Percentiles rank a stretch among this genome's conserved stretches.
Evolutionary conservation across 2,113 vertebrate genomes (phyloP).

Genomic region (Grammomys dolichurus): DNA sequence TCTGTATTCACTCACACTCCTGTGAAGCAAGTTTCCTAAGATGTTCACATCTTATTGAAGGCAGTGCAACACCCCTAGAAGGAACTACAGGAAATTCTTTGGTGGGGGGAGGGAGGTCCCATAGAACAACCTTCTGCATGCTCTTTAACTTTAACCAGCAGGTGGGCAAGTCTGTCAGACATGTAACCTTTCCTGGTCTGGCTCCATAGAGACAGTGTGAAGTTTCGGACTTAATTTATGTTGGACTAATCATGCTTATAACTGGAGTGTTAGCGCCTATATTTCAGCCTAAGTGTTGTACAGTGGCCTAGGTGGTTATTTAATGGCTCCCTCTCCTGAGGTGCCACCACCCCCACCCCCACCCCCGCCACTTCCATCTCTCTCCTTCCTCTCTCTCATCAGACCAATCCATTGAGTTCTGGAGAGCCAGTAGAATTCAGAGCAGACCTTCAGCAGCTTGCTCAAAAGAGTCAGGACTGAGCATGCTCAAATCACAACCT

Average conservation of each 20-base stretch:
- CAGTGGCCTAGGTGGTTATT: not conserved
- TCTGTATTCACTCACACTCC: not conserved
- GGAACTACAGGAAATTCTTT: not conserved
- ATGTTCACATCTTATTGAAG: fast-evolving
- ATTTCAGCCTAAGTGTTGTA: not conserved
- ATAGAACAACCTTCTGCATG: not conserved
- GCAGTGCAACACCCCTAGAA: not conserved
- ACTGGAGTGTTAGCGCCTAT: not conserved
- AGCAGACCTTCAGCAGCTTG: not conserved
- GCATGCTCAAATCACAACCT: not conserved
- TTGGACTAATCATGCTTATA: not conserved
- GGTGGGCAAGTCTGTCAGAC: not conserved
- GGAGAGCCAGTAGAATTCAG: not conserved
- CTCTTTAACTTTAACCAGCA: not conserved
- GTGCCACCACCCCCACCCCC: not conserved
- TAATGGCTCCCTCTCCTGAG: not conserved
- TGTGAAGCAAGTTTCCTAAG: not conserved
- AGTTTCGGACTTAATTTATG: slow-evolving; percentile 15
- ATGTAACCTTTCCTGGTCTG: not conserved
- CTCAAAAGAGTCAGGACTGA: not conserved
- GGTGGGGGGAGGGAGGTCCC: not conserved
- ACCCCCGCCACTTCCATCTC: not conserved
- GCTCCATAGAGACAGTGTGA: not conserved
- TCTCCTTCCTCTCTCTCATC: slow-evolving; percentile 2
- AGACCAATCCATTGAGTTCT: not conserved